Evolutionary conservation across 2,888 invertebrate genomes (phyloP).

Genomic region (Linnaemya vulpina): DNA sequence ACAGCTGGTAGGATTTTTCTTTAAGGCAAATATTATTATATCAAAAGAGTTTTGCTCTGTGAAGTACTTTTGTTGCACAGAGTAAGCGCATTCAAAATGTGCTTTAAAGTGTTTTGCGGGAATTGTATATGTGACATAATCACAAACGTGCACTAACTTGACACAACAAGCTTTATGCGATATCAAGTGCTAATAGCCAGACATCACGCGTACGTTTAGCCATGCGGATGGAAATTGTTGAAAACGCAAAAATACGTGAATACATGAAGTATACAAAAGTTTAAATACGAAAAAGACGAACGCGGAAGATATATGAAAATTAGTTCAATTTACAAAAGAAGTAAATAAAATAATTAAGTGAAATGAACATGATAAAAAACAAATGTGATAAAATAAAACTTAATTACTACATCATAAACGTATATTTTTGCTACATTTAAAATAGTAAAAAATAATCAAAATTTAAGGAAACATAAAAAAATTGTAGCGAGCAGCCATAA

Average conservation of each 20-base stretch:
- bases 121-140: slow-evolving; percentile 23
- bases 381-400: slow-evolving; percentile 13
- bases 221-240: slow-evolving; percentile 61
- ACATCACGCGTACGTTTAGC: slow-evolving; percentile 69
- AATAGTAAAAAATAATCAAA: too few relatives aligned
- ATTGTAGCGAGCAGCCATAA: too few relatives aligned
- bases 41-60: slow-evolving; percentile 37
- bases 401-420: too few relatives aligned
- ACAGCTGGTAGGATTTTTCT: slow-evolving; percentile 6
- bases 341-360: slow-evolving; percentile 12
- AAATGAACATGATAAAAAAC: neutral
- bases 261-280: neutral
- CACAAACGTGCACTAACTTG: slow-evolving; percentile 60
- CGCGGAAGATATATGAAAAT: neutral
- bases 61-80: slow-evolving; percentile 27
- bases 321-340: neutral
- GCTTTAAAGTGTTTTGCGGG: slow-evolving; percentile 1
- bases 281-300: neutral
- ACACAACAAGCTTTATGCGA: slow-evolving; percentile 56
- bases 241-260: slow-evolving; percentile 41
- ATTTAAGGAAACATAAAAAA: too few relatives aligned
- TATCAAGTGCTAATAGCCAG: slow-evolving; percentile 56
- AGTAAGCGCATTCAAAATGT: slow-evolving; percentile 61
- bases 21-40: slow-evolving; percentile 13
- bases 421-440: too few relatives aligned